Conservation (phyloP, 2,888 invertebrate species). For the Eupsilia transversa region DNA sequence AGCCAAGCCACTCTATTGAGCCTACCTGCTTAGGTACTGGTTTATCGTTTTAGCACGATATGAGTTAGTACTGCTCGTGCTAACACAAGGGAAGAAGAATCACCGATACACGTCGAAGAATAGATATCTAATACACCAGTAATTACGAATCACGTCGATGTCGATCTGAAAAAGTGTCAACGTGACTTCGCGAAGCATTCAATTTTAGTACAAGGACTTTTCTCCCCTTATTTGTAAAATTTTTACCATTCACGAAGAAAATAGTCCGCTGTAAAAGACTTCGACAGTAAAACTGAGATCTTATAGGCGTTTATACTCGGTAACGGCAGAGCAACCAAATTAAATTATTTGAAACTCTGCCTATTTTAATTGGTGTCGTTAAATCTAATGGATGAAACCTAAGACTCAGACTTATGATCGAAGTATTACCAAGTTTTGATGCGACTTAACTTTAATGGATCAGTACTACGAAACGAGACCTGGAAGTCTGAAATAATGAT, state of each 20-base stretch:
- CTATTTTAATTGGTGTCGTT: constrained; percentile 24
- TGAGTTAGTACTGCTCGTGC: neutral
- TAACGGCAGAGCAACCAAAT: constrained; percentile 26
- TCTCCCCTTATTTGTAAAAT: constrained; percentile 41
- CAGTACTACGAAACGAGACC: neutral
- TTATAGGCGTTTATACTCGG: constrained; percentile 30
- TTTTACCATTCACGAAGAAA: constrained; percentile 49
- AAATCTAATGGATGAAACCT: constrained; percentile 21
- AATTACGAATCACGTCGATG: constrained; percentile 37
- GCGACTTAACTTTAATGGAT: neutral
- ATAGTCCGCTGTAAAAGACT: constrained; percentile 51
- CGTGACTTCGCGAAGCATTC: constrained; percentile 31
- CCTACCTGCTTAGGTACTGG: neutral
- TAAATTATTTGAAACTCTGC: constrained; percentile 47
- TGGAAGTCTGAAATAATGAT: neutral
- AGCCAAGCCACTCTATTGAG: neutral
- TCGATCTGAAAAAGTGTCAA: constrained; percentile 36
- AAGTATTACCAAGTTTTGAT: constrained; percentile 17
- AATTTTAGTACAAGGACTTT: constrained; percentile 27
- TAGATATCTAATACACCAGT: neutral
- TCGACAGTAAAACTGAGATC: constrained; percentile 46
- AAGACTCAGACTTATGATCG: constrained; percentile 4
- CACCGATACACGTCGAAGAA: neutral
- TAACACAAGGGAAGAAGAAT: neutral
- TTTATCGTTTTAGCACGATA: neutral